Conservation (phyloP, 1,140 invertebrate genomes). For the Octopus bimaculoides region DNA sequence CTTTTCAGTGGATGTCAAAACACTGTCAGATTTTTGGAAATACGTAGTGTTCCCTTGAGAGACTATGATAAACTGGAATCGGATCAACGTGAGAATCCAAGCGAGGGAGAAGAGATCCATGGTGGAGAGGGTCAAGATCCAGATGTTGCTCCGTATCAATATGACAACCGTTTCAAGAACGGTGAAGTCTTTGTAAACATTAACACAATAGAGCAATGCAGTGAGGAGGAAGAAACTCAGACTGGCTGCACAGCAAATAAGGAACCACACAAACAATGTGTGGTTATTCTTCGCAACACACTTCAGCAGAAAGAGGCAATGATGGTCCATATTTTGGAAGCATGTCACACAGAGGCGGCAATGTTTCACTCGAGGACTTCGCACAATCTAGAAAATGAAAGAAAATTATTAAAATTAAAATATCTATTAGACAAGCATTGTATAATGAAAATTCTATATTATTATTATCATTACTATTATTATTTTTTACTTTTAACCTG, state of each 20-base stretch:
- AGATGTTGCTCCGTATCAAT: constrained; percentile 29
- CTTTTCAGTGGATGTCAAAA: constrained; percentile 29
- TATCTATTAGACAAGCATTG: neutral
- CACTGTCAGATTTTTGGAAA: constrained; percentile 24
- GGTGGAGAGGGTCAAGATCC: constrained; percentile 31
- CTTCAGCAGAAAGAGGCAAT: constrained; percentile 50
- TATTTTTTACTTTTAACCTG: no score
- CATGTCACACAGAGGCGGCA: constrained; percentile 49
- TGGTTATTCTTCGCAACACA: constrained; percentile 51
- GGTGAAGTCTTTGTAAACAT: constrained; percentile 12
- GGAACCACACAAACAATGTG: constrained; percentile 41
- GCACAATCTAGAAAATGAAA: constrained; percentile 33
- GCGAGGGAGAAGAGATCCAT: constrained; percentile 32
- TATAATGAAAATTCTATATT: no score
- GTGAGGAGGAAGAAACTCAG: constrained; percentile 32
- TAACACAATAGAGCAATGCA: constrained; percentile 21
- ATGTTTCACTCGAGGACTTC: constrained; percentile 36
- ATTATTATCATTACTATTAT: no score
- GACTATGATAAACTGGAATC: constrained; percentile 35
- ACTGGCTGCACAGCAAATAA: constrained; percentile 25
- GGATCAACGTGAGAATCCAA: constrained; percentile 36
- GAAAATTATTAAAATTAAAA: neutral
- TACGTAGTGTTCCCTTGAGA: constrained; percentile 36
- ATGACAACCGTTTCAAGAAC: constrained; percentile 11
- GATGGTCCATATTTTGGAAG: constrained; percentile 48